Evolutionary conservation across 2,888 invertebrate species (phyloP).

Genomic region (Corythucha ciliata): DNA sequence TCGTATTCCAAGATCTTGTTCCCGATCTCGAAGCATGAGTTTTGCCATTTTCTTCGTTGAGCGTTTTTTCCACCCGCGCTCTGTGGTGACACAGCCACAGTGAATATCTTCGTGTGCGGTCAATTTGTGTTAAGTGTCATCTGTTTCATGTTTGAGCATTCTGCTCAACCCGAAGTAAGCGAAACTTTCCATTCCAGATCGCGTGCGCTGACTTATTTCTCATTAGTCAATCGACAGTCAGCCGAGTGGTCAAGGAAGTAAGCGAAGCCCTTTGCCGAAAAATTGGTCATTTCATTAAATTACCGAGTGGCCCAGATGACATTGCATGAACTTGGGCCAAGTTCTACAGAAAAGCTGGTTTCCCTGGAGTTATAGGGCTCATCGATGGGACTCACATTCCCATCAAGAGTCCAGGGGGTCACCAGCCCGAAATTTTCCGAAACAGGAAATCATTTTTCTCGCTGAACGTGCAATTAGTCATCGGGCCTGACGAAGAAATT

Average conservation of each 20-base stretch:
- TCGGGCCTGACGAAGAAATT: not conserved
- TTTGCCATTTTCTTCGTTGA: not conserved
- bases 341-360: conserved; percentile 3
- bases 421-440: not conserved
- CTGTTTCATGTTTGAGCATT: too few species aligned
- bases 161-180: too few species aligned
- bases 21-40: not conserved
- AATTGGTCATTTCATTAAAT: not conserved
- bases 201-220: not conserved
- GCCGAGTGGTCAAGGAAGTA: not conserved
- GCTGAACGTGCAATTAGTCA: not conserved
- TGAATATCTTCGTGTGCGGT: too few species aligned
- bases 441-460: conserved; percentile 8
- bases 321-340: not conserved
- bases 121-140: too few species aligned
- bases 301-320: not conserved
- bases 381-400: conserved; percentile 8
- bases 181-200: conserved; percentile 11
- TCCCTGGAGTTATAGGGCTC: conserved; percentile 8
- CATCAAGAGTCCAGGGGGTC: not conserved
- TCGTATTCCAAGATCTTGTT: not conserved
- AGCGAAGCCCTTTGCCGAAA: not conserved
- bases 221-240: not conserved
- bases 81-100: conserved; percentile 7
- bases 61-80: conserved; percentile 19